Evolutionary conservation across 2,797 vertebrate species (phyloP).

Genomic region (Stomatorhinus walkeri): DNA sequence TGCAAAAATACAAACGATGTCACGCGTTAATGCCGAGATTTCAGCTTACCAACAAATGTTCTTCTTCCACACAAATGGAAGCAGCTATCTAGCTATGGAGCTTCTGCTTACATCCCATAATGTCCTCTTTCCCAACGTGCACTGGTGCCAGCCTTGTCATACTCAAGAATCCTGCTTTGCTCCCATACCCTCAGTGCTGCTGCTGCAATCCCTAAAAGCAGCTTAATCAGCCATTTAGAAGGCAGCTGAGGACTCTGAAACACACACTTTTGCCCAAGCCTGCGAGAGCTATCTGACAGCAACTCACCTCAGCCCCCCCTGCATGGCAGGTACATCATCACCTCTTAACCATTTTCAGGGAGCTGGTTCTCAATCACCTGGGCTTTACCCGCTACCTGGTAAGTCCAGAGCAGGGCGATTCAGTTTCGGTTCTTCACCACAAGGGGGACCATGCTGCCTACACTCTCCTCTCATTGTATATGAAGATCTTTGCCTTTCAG

Average conservation of each 20-base stretch:
- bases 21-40: neutral
- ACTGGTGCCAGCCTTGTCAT: neutral
- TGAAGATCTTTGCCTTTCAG: neutral
- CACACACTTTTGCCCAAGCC: neutral
- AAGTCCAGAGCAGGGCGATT: neutral
- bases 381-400: neutral
- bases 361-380: neutral
- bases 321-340: neutral
- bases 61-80: neutral
- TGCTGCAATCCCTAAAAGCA: neutral
- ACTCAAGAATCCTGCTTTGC: neutral
- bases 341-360: neutral
- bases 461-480: neutral
- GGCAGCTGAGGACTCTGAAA: neutral
- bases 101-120: neutral
- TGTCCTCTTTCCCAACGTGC: neutral
- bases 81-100: neutral
- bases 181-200: neutral
- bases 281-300: neutral
- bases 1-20: neutral
- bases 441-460: too few species aligned
- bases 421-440: neutral
- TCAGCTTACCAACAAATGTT: neutral
- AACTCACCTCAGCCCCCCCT: neutral
- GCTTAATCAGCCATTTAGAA: conserved; percentile 13